Percentiles rank a stretch among this genome's conserved stretches.
These are phyloP conservation scores for Vanacampus margaritifer DNA, from an alignment of 2,113 vertebrate genomes.

Conservation along the genomic window DNA sequence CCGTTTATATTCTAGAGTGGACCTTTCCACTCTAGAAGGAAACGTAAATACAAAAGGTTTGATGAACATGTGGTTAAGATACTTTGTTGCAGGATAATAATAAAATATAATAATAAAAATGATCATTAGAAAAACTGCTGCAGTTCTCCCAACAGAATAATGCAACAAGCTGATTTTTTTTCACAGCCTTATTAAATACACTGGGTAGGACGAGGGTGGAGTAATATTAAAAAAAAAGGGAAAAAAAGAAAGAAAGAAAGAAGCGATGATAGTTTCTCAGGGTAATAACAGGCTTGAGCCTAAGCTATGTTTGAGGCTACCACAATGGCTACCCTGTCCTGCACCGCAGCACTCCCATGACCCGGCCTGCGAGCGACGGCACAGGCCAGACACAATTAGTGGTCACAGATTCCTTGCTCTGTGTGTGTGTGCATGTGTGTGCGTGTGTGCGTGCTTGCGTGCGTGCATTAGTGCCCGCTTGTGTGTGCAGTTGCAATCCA, in stretches of 20 bases:
- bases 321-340: slow-evolving; percentile 64
- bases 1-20: neutral
- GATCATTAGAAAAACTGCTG: neutral
- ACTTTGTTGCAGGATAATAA: too few species aligned
- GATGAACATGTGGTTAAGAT: neutral
- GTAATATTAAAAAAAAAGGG: slow-evolving; percentile 62
- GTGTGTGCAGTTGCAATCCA: slow-evolving; percentile 6
- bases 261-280: slow-evolving; percentile 78
- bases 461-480: slow-evolving; percentile 2
- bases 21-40: neutral
- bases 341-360: slow-evolving; percentile 55
- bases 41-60: neutral
- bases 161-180: neutral
- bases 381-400: slow-evolving; percentile 65
- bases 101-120: neutral
- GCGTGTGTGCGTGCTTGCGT: slow-evolving; percentile 1
- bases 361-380: slow-evolving; percentile 54
- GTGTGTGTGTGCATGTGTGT: slow-evolving; percentile 31
- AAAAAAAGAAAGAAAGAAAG: slow-evolving; percentile 23
- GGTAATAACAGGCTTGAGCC: slow-evolving; percentile 82
- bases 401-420: slow-evolving; percentile 60
- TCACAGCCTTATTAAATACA: slow-evolving; percentile 54
- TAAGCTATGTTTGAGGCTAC: slow-evolving; percentile 70
- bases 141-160: neutral
- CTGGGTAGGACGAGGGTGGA: slow-evolving; percentile 50